phyloP scores from a whole-genome alignment of 1,140 invertebrate species.

The Formica selysi region DNA sequence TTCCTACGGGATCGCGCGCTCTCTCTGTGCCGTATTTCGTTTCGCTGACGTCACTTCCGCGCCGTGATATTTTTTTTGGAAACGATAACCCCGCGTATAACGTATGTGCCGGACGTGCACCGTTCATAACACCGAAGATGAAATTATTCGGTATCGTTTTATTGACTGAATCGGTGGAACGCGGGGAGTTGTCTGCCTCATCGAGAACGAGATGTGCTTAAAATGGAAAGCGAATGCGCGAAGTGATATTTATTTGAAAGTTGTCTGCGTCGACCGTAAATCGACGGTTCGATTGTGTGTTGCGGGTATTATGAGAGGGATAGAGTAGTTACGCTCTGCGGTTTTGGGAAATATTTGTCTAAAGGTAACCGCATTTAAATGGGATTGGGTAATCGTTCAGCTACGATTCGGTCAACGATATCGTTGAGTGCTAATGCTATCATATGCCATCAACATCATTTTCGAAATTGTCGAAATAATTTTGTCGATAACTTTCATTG shows the following conservation, averaged over 20 bases:
- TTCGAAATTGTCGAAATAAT: constrained; percentile 47
- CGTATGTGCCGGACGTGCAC: constrained; percentile 8
- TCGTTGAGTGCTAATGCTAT: constrained; percentile 36
- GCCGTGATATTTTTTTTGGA: constrained; percentile 34
- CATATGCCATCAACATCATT: constrained; percentile 22
- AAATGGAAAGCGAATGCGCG: constrained; percentile 8
- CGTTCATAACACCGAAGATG: constrained; percentile 43
- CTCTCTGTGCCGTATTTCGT: constrained; percentile 53
- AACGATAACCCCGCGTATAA: background rate
- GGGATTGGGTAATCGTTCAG: constrained; percentile 47
- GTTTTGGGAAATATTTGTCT: constrained; percentile 60
- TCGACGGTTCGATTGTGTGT: background rate
- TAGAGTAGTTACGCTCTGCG: constrained; percentile 51
- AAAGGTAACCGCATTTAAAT: constrained; percentile 59
- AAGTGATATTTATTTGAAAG: constrained; percentile 31
- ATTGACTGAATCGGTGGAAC: constrained; percentile 7
- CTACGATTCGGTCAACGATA: constrained; percentile 44
- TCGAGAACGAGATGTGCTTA: constrained; percentile 19
- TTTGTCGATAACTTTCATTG: constrained; percentile 25
- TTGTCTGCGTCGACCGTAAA: constrained; percentile 44
- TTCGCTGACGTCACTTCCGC: constrained; percentile 55
- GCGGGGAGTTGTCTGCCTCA: constrained; percentile 1
- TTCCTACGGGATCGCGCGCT: constrained; percentile 73
- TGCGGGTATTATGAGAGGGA: constrained; percentile 48
- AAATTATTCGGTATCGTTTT: constrained; percentile 38